A percentile compares a stretch with the other conserved stretches of the same genome.
phyloP scores from a whole-genome alignment of 2,113 vertebrate genomes.

The Craseonycteris thonglongyai region DNA sequence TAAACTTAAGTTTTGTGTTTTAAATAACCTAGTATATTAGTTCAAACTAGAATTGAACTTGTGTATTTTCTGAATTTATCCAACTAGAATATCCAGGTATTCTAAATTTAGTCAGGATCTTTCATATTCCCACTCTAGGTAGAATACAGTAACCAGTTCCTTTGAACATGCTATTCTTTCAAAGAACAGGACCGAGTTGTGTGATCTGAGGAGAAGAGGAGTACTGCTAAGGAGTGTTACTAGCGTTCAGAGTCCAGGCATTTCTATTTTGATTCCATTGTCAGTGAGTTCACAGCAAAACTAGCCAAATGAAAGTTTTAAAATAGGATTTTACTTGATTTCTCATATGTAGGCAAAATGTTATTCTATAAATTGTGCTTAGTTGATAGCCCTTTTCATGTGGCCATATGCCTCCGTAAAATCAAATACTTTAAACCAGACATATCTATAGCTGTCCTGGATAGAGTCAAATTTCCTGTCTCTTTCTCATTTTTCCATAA shows the following conservation, averaged over 20 bases:
- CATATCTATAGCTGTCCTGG: background rate
- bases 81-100: background rate
- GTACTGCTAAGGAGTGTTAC: background rate
- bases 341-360: background rate
- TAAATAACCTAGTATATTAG: background rate
- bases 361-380: conserved; percentile 2
- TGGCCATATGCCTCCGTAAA: background rate
- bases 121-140: background rate
- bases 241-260: background rate
- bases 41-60: conserved; percentile 10
- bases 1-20: conserved; percentile 7
- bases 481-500: background rate
- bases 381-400: conserved; percentile 1
- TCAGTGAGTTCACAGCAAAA: background rate
- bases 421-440: background rate
- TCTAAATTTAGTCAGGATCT: conserved; percentile 7
- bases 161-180: background rate
- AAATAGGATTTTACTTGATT: conserved; percentile 1
- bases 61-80: background rate
- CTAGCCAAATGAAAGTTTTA: background rate
- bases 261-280: background rate
- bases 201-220: background rate
- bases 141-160: background rate
- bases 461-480: background rate
- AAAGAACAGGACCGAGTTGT: background rate